Percentiles rank a stretch among this genome's conserved stretches.
These are phyloP conservation scores for Diacarnus erythraeanus DNA, from an alignment of 37 sponge, comb jelly and placozoan species.

Conservation along the genomic window DNA sequence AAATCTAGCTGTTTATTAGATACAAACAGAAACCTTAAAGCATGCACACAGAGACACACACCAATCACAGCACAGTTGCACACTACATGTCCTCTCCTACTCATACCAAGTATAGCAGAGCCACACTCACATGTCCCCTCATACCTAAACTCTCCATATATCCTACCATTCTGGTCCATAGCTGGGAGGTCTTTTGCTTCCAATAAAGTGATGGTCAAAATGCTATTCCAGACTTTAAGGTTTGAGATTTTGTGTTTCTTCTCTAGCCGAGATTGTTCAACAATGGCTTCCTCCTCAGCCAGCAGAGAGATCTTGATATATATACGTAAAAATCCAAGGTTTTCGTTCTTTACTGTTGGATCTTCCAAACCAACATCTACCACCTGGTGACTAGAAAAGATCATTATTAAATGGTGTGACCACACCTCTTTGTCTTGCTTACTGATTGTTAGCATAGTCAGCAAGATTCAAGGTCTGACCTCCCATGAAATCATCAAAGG, in stretches of 20 bases:
- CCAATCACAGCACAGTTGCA: too few relatives aligned
- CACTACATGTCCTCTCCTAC: background rate
- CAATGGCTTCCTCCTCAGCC: background rate
- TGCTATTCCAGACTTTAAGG: constrained; percentile 29
- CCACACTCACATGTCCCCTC: background rate
- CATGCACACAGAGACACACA: too few relatives aligned
- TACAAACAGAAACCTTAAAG: too few relatives aligned
- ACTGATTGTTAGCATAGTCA: constrained; percentile 17
- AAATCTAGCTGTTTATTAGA: too few relatives aligned
- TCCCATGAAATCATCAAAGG: constrained; percentile 86
- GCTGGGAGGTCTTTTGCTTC: constrained; percentile 69
- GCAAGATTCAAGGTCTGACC: constrained; percentile 43
- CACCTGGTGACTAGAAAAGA: constrained; percentile 3
- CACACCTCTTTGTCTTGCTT: background rate
- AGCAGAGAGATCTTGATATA: constrained; percentile 9
- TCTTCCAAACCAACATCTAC: constrained; percentile 37
- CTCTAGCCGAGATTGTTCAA: too few relatives aligned
- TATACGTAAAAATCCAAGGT: constrained; percentile 47
- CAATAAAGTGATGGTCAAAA: constrained; percentile 71
- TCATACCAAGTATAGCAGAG: background rate
- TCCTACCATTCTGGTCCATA: constrained; percentile 88
- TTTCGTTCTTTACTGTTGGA: constrained; percentile 8
- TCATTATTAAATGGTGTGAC: background rate
- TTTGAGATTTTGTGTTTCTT: background rate
- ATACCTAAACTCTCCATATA: background rate